A percentile compares a stretch with the other conserved stretches of the same genome.
Evolutionary conservation across 2,113 vertebrate genomes (phyloP).

Genomic region (Megaleporinus macrocephalus): DNA sequence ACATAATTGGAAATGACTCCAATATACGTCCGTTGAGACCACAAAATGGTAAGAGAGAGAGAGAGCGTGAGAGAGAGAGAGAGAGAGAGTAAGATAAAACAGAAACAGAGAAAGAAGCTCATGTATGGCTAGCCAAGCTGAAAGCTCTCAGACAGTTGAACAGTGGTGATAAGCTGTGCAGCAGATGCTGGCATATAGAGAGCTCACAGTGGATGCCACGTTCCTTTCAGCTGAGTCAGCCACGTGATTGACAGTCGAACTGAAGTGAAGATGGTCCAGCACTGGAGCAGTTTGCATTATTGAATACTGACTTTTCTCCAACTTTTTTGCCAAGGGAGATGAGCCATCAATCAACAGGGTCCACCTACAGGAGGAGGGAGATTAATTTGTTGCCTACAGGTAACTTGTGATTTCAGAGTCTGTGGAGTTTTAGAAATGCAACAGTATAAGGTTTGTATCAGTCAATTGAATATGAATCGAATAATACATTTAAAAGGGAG

Average conservation of each 20-base stretch:
- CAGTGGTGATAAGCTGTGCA: constrained; percentile 75
- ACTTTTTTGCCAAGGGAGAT: constrained; percentile 41
- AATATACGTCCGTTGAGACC: constrained; percentile 62
- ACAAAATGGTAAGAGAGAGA: constrained; percentile 51
- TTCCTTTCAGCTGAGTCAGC: constrained; percentile 69
- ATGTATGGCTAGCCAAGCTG: constrained; percentile 71
- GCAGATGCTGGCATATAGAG: constrained; percentile 76
- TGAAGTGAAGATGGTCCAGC: constrained; percentile 1
- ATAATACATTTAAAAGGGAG: no score
- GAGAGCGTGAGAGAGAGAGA: constrained; percentile 35
- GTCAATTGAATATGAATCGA: no score
- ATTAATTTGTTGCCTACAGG: not conserved
- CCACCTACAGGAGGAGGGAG: not conserved
- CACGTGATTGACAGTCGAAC: constrained; percentile 57
- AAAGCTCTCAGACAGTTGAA: constrained; percentile 74
- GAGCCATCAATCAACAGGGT: constrained; percentile 64
- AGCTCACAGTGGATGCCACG: constrained; percentile 67
- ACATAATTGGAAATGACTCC: constrained; percentile 65
- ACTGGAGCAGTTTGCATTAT: constrained; percentile 37
- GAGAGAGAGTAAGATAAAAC: no score
- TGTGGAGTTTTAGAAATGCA: no score
- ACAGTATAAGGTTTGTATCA: no score
- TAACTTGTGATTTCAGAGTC: not conserved
- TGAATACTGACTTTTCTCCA: constrained; percentile 52
- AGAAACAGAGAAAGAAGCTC: constrained; percentile 50